Base-by-base conservation (phyloP, 2,797 vertebrate species). In the Selene dorsalis region DNA sequence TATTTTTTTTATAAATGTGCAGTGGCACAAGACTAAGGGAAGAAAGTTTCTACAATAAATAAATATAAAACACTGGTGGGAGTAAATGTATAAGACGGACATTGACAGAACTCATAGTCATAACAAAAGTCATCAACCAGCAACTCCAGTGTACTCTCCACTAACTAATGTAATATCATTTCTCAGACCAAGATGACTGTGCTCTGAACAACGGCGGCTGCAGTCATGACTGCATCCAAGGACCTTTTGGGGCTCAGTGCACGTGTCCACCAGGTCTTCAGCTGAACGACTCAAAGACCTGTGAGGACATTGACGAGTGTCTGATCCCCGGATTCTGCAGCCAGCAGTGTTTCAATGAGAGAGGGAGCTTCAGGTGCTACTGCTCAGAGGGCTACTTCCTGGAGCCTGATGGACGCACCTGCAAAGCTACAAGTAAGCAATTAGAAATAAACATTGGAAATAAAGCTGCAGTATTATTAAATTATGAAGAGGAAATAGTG, bases 241-340 rank as follows among this genome's bases (percentile, higher is more conserved):
- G 93, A 73, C 94, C 94, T 3, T 95, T 93, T 69, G 95, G 95
- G 16, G 90, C 94, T 69, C 82, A 94, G 87, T 95, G 94, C 87
- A 89, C 84, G 9, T 95, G 94, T 85, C 79, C 77, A 5, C 28
- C 89, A 47, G 94, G 95, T 71, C 94, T 83, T 76, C 90, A 94
- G 73, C 91, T 95, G 58, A 93, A 94, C 6, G 91, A 94, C 86
- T 90, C 93, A 41, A 94, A 95, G 84, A 95, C 92, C 45, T 95
- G 95, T 6, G 92, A 93, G 0, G 94, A 95, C 84, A 92, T 95
- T 58, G 24, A 95, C 8, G 94, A 95, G 84, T 95, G 95, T 80
- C 83, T 93, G 72, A 94, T 94, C 56, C 93, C 93, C 0, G 94
- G 93, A 22, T 94, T 93, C 85, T 95, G 95, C 67, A 94, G 94